phyloP scores from a whole-genome alignment of 2,888 invertebrate genomes.

The Rutpela maculata region DNA sequence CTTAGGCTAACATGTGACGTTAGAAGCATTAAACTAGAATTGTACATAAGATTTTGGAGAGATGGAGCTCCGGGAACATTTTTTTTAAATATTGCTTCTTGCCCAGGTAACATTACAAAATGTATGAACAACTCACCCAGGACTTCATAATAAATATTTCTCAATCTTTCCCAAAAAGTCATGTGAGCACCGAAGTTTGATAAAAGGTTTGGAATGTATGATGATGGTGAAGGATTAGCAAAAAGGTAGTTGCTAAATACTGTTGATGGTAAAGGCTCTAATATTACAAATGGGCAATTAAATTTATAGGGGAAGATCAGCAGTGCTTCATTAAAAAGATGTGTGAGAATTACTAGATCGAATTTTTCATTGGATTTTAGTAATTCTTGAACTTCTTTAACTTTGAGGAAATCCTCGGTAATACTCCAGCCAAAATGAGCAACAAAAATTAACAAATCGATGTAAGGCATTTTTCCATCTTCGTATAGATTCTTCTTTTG shows the following conservation, averaged over 20 bases:
- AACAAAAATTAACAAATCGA: background rate
- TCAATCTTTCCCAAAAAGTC: slow-evolving; percentile 75
- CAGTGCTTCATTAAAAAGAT: slow-evolving; percentile 63
- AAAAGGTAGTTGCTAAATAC: slow-evolving; percentile 69
- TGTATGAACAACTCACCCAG: slow-evolving; percentile 39
- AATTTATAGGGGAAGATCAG: slow-evolving; percentile 43
- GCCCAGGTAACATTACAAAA: slow-evolving; percentile 47
- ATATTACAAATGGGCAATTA: slow-evolving; percentile 46
- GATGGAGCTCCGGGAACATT: slow-evolving; percentile 61
- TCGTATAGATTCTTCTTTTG: slow-evolving; percentile 17
- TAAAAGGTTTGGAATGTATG: slow-evolving; percentile 74
- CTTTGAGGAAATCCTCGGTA: slow-evolving; percentile 13
- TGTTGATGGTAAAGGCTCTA: slow-evolving; percentile 44
- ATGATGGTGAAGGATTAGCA: slow-evolving; percentile 73
- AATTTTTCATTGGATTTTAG: slow-evolving; percentile 60
- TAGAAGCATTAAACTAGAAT: slow-evolving; percentile 64
- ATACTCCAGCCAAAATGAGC: background rate
- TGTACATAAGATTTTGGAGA: slow-evolving; percentile 61
- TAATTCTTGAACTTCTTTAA: slow-evolving; percentile 59
- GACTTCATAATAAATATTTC: slow-evolving; percentile 72
- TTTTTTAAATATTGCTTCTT: slow-evolving; percentile 59
- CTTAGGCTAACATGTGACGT: slow-evolving; percentile 75
- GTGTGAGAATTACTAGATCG: slow-evolving; percentile 65
- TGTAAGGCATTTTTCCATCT: slow-evolving; percentile 18
- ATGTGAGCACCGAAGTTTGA: slow-evolving; percentile 71